These are phyloP conservation scores for Kuschelorhynchus macadamiae DNA, from an alignment of 2,888 invertebrate genomes.

Conservation along the genomic window DNA sequence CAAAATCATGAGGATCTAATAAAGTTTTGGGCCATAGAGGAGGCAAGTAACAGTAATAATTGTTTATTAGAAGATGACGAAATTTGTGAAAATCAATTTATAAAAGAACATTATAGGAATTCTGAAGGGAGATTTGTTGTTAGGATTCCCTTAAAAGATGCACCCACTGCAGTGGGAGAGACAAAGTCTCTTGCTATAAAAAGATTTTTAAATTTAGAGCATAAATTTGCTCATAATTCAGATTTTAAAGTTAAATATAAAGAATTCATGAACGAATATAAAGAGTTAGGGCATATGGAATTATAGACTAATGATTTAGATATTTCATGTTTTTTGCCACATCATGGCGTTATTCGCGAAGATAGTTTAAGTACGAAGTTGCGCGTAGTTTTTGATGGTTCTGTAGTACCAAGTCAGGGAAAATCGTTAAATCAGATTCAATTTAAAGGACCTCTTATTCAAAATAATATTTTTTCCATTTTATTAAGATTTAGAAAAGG, in stretches of 20 bases:
- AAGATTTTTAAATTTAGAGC: constrained; percentile 2
- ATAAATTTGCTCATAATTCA: constrained; percentile 5
- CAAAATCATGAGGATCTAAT: too few relatives aligned
- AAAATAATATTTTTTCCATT: constrained; percentile 7
- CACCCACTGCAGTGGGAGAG: background rate
- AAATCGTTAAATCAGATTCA: constrained; percentile 1
- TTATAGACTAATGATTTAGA: background rate
- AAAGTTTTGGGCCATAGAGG: too few relatives aligned
- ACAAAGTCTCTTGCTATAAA: background rate
- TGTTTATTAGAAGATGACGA: too few relatives aligned
- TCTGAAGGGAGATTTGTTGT: background rate
- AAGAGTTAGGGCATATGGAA: background rate
- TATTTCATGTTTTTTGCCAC: constrained; percentile 1
- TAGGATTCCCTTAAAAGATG: background rate
- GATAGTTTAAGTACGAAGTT: constrained; percentile 7
- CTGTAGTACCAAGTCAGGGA: background rate
- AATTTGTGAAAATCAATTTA: constrained; percentile 2
- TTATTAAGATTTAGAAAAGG: background rate
- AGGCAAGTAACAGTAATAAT: too few relatives aligned
- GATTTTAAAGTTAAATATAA: constrained; percentile 3
- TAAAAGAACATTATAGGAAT: background rate
- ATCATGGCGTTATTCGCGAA: constrained; percentile 6
- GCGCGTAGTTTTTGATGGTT: constrained; percentile 3
- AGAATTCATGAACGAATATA: constrained; percentile 6
- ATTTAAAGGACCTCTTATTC: too few relatives aligned